These are phyloP conservation scores for Heliocidaris erythrogramma DNA, from an alignment of 35 echinoderm and acorn worm genomes.

Conservation along the genomic window DNA sequence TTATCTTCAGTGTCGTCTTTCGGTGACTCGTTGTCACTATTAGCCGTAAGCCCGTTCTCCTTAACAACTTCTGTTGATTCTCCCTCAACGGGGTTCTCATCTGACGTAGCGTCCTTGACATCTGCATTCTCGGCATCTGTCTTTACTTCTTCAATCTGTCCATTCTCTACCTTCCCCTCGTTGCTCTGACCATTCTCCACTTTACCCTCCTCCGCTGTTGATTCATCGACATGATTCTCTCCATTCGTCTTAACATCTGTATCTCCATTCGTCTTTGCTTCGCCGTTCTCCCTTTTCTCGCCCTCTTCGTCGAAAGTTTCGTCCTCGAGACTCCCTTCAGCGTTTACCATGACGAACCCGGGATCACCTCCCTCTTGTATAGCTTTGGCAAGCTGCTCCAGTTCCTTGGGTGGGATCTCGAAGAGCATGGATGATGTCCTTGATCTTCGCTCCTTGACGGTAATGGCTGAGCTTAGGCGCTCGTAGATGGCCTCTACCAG, in stretches of 20 bases:
- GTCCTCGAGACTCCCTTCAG: constrained; percentile 56
- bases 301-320: not conserved
- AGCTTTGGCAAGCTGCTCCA: constrained; percentile 75
- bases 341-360: constrained; percentile 26
- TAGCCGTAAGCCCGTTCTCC: not conserved
- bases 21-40: not conserved
- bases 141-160: not conserved
- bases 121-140: not conserved
- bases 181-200: not conserved
- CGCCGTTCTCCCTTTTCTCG: constrained; percentile 33
- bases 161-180: not conserved
- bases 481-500: constrained; percentile 75
- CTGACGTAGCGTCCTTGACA: not conserved
- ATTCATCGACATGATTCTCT: not conserved
- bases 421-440: constrained; percentile 86
- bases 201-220: not conserved
- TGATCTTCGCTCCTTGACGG: constrained; percentile 68
- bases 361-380: constrained; percentile 56
- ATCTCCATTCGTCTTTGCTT: constrained; percentile 23
- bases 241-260: not conserved
- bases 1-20: not conserved
- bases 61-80: not conserved
- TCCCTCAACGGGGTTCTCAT: not conserved
- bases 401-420: constrained; percentile 83
- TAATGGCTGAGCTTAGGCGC: constrained; percentile 53